Evolutionary conservation across 2,797 vertebrate genomes (phyloP).

Genomic region (Cossypha dichroa): DNA sequence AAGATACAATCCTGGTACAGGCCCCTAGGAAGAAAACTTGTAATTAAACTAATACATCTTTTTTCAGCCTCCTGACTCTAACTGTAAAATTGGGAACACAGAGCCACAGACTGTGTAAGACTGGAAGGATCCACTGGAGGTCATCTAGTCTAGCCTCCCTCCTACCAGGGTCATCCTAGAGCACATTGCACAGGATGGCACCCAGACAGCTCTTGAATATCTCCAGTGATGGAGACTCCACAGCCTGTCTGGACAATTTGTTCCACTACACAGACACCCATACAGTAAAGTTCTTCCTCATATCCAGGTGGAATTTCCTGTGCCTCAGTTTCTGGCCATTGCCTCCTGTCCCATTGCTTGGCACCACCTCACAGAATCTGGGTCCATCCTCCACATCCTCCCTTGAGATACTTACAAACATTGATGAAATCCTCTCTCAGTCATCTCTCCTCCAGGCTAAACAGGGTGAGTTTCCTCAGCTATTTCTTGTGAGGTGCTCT

Average conservation of each 20-base stretch:
- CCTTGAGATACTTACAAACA: background rate
- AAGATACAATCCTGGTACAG: background rate
- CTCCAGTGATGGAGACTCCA: background rate
- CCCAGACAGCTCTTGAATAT: background rate
- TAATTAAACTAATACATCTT: background rate
- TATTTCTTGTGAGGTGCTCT: background rate
- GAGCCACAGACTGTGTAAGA: background rate
- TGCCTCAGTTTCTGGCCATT: background rate
- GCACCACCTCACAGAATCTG: background rate
- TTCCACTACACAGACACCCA: background rate
- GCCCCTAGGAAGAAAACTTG: background rate
- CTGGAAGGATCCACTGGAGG: background rate
- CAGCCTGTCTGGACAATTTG: background rate
- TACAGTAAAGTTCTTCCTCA: background rate
- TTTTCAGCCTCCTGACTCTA: background rate
- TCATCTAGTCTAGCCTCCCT: background rate
- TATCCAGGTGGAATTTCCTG: background rate
- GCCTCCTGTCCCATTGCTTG: background rate
- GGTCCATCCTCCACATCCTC: background rate
- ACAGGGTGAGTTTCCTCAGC: background rate
- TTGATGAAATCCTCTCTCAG: background rate
- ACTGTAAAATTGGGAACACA: background rate
- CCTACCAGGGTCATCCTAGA: background rate
- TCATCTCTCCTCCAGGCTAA: background rate
- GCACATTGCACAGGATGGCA: background rate